Base-by-base conservation (phyloP, 1,140 invertebrate genomes). In the Acromyrmex echinatior region DNA sequence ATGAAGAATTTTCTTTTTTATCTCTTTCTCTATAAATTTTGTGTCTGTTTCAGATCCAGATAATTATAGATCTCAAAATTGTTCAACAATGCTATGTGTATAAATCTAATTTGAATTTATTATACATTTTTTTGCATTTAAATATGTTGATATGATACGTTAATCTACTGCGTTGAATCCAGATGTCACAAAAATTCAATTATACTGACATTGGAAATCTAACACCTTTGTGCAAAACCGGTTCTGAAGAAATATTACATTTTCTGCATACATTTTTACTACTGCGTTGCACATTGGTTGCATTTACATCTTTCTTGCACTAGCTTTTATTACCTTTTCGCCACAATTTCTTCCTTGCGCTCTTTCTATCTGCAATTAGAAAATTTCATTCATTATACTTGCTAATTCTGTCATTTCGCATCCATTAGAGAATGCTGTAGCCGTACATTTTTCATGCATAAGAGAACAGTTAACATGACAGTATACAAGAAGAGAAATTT, bases 381-480 rank as follows among this genome's bases (percentile, higher is more conserved):
- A 66, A 79, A 79, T 79, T 49, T 79, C 25, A 79, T 79, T 79
- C 39, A 79, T 79, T 66, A 79, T 79, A 79, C 76, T 79, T 79
- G 76, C 60, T 65, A 65, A 79, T 79, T 21, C 60, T 65, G 60
- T 79, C 39, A 79, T 79, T 79, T 79, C 39, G 25, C 39, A 62
- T 31, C 25, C 18, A 25, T 31, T 28, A 45, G 39, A 51, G 18
- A 65, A 78, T 63, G 35, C 14, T 7, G 12, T 14, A 45, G 35
- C 9, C 76, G 18, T 79, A 18, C 60, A 79, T 62, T 79, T 79
- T 51, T 49, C 39, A 25, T 79, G 76, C 58, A 63, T 49, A 66
- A 79, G 39, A 51, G 45, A 79, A 49, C 58, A 63, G 45, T 65
- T 49, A 49, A 31, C 31, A 39, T 31, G 28, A 16, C 21, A 28